phyloP scores from a whole-genome alignment of 2,797 vertebrate genomes.

The Sebastes hopkinsi region DNA sequence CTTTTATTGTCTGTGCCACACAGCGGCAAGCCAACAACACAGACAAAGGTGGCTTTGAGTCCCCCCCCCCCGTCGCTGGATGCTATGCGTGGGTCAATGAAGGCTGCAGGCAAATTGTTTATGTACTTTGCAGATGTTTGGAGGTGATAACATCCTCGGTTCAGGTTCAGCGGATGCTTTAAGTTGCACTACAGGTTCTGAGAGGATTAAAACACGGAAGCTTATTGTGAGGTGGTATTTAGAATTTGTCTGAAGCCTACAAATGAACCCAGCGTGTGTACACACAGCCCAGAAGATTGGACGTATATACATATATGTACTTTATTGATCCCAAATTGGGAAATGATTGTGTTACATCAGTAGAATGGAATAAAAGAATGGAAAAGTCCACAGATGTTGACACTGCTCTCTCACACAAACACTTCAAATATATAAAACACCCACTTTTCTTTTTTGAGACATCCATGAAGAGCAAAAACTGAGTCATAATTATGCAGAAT shows the following conservation, averaged over 20 bases:
- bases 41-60: slow-evolving; percentile 80
- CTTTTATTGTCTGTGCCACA: slow-evolving; percentile 68
- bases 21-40: slow-evolving; percentile 49
- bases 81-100: slow-evolving; percentile 36
- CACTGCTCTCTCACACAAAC: background rate
- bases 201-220: background rate
- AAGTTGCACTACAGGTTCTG: slow-evolving; percentile 33
- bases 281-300: background rate
- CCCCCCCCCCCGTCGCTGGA: slow-evolving; percentile 15
- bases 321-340: background rate
- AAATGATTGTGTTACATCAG: background rate
- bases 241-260: background rate
- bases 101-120: slow-evolving; percentile 58
- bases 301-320: background rate
- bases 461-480: background rate
- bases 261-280: background rate
- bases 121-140: slow-evolving; percentile 67
- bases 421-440: background rate
- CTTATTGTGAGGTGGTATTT: background rate
- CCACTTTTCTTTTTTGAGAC: background rate
- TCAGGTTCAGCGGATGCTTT: slow-evolving; percentile 34
- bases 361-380: too few relatives aligned
- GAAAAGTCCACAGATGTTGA: background rate
- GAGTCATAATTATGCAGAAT: background rate
- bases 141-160: slow-evolving; percentile 57